Conservation (phyloP, 1,140 invertebrate genomes). For the Procambarus clarkii region DNA sequence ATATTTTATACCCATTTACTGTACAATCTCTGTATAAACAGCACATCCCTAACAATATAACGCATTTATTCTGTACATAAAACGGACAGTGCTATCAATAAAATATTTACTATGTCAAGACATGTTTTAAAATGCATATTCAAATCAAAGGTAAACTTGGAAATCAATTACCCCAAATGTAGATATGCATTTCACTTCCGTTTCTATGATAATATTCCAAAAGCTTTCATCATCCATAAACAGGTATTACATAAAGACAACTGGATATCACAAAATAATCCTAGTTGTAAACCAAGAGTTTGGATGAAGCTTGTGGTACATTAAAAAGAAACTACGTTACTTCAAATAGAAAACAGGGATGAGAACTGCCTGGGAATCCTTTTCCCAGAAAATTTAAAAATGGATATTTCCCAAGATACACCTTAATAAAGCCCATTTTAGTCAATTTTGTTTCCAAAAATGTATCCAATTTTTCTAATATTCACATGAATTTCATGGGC, state of each 20-base stretch:
- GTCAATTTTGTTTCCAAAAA: no score
- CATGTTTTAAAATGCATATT: not conserved
- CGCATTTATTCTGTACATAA: slow-evolving; percentile 21
- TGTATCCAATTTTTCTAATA: no score
- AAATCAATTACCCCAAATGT: not conserved
- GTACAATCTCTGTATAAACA: slow-evolving; percentile 37
- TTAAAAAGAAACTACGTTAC: not conserved
- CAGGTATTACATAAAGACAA: no score
- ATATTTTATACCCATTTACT: slow-evolving; percentile 16
- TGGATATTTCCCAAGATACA: no score
- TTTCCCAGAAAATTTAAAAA: no score
- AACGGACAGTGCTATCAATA: not conserved
- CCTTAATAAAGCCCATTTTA: no score
- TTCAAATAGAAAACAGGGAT: not conserved
- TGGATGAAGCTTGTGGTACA: not conserved
- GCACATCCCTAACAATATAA: not conserved
- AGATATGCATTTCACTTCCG: not conserved
- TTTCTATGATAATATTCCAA: not conserved
- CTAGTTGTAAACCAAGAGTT: not conserved
- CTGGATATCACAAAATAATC: not conserved
- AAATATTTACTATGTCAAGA: not conserved
- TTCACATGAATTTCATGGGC: no score
- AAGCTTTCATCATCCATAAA: not conserved
- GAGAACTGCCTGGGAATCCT: not conserved
- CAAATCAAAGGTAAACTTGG: not conserved